These are phyloP conservation scores for Hyles vespertilio DNA, from an alignment of 1,140 invertebrate genomes.

Conservation along the genomic window DNA sequence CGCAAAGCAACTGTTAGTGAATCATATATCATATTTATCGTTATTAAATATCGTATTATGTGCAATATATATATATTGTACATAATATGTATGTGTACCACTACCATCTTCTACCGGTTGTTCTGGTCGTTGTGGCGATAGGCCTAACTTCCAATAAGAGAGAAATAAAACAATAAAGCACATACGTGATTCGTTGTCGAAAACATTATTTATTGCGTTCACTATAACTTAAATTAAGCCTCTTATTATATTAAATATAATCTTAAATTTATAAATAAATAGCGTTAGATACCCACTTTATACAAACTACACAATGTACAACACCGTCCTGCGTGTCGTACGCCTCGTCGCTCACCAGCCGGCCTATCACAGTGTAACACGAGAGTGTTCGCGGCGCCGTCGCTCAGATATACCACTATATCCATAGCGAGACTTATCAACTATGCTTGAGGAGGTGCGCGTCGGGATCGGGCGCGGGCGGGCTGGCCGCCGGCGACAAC, in stretches of 20 bases:
- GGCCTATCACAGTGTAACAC: slow-evolving; percentile 56
- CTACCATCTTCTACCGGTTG: too few species aligned
- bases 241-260: slow-evolving; percentile 58
- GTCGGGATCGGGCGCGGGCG: slow-evolving; percentile 66
- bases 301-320: slow-evolving; percentile 34
- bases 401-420: slow-evolving; percentile 8
- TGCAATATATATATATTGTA: too few species aligned
- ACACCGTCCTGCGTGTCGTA: too few species aligned
- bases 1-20: too few species aligned
- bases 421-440: slow-evolving; percentile 37
- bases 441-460: slow-evolving; percentile 59
- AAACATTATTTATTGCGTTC: slow-evolving; percentile 50
- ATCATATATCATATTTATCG: too few species aligned
- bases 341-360: slow-evolving; percentile 10
- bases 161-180: too few species aligned
- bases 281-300: slow-evolving; percentile 46
- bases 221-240: slow-evolving; percentile 60
- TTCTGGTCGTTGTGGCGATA: too few species aligned
- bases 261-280: slow-evolving; percentile 68
- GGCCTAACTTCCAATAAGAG: too few species aligned
- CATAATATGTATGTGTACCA: too few species aligned
- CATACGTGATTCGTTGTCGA: slow-evolving; percentile 15
- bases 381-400: slow-evolving; percentile 7
- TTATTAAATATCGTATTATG: too few species aligned
- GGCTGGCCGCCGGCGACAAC: slow-evolving; percentile 46